Evolutionary conservation across 2,797 vertebrate genomes (phyloP).

Genomic region (Morus bassanus): DNA sequence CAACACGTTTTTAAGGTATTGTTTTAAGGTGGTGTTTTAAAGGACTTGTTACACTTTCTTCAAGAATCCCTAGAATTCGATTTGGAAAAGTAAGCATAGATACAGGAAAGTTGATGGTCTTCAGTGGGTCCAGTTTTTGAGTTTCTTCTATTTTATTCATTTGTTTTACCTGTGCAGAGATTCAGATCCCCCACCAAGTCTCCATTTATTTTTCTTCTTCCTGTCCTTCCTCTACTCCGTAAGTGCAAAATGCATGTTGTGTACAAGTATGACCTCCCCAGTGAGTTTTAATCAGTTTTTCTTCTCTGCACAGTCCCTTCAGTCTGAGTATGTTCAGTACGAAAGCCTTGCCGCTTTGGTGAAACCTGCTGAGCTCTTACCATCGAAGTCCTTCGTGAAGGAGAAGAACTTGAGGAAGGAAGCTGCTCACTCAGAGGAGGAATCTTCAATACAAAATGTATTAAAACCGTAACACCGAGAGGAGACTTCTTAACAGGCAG

Average conservation of each 20-base stretch:
- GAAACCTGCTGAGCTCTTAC: constrained; percentile 62
- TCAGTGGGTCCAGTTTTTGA: neutral
- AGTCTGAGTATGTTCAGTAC: constrained; percentile 88
- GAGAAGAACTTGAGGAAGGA: constrained; percentile 15
- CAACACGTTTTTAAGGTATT: neutral
- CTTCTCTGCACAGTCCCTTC: constrained; percentile 87
- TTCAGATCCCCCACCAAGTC: neutral
- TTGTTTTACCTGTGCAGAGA: neutral
- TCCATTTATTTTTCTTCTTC: neutral
- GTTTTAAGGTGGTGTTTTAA: neutral
- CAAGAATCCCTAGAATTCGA: neutral
- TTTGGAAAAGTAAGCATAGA: neutral
- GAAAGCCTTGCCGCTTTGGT: constrained; percentile 77
- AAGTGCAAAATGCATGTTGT: neutral
- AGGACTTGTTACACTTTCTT: neutral
- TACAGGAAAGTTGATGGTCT: neutral
- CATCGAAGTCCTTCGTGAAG: neutral
- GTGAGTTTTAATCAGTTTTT: constrained; percentile 70
- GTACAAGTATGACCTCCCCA: neutral
- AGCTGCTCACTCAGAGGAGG: constrained; percentile 8
- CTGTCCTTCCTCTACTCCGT: neutral
- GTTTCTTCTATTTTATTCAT: neutral
- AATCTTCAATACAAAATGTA: constrained; percentile 29
- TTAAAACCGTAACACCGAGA: constrained; percentile 36
- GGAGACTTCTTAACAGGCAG: constrained; percentile 44